Evolutionary conservation across 2,888 invertebrate species (phyloP).

Genomic region (Megalurothrips usitatus): DNA sequence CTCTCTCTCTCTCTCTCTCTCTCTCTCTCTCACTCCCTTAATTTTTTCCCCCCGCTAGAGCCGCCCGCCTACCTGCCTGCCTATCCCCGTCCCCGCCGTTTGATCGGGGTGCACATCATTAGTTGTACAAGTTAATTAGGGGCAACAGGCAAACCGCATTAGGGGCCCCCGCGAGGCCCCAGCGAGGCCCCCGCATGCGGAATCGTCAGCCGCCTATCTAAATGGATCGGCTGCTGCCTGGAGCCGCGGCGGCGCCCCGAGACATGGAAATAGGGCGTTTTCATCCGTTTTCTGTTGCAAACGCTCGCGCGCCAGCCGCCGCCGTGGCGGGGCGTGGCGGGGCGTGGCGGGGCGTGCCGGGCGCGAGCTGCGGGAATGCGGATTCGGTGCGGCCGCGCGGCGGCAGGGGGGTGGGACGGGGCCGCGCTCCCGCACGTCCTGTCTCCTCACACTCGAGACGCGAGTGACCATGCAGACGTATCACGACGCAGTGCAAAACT

Average conservation of each 20-base stretch:
- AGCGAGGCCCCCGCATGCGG: not conserved
- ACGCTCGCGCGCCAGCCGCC: not conserved
- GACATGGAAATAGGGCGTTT: not conserved
- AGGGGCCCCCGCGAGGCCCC: not conserved
- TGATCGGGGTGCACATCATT: not conserved
- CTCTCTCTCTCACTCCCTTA: not conserved
- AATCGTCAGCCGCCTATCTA: constrained; percentile 11
- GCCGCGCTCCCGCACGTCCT: too few relatives aligned
- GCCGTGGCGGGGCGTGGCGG: not conserved
- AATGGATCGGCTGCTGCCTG: constrained; percentile 10
- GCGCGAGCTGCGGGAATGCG: not conserved
- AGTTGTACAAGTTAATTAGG: constrained; percentile 20
- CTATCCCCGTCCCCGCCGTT: not conserved
- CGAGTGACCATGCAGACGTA: too few relatives aligned
- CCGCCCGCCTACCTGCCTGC: not conserved
- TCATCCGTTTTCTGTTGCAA: not conserved
- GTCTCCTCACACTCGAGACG: too few relatives aligned
- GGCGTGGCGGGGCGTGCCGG: not conserved
- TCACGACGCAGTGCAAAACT: too few relatives aligned
- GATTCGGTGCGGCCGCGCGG: not conserved
- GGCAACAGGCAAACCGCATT: not conserved
- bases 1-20: constrained; percentile 23
- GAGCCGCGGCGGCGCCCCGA: not conserved
- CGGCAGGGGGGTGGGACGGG: not conserved
- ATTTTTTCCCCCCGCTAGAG: not conserved